phyloP scores from a whole-genome alignment of 2,888 invertebrate genomes.

The Sphecodes monilicornis region DNA sequence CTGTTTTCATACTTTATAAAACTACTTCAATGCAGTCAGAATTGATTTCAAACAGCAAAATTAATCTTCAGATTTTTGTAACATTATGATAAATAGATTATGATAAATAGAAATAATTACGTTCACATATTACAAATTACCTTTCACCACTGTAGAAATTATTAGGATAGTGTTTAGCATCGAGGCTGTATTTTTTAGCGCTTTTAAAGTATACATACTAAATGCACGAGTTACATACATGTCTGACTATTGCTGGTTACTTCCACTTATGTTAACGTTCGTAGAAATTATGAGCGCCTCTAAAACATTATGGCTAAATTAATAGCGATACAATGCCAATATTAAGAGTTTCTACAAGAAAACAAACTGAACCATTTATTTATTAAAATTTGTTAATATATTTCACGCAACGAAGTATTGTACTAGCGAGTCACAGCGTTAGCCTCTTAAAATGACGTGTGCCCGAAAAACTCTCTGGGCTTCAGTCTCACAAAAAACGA shows the following conservation, averaged over 20 bases:
- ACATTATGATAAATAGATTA: too few relatives aligned
- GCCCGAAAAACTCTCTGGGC: background rate
- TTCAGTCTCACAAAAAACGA: background rate
- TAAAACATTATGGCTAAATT: background rate
- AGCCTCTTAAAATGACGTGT: background rate
- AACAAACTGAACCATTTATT: background rate
- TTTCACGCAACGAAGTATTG: background rate
- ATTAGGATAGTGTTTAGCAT: background rate
- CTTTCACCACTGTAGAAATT: background rate
- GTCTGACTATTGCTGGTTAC: background rate
- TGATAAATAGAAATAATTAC: too few relatives aligned
- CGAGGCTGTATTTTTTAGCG: too few relatives aligned
- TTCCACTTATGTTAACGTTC: background rate
- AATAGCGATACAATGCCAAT: background rate
- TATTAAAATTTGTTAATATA: background rate
- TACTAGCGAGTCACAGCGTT: background rate
- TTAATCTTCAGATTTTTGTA: too few relatives aligned
- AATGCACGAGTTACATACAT: background rate
- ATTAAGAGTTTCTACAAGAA: background rate
- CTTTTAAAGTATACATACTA: too few relatives aligned
- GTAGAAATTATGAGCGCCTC: background rate
- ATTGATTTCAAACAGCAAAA: too few relatives aligned
- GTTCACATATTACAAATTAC: too few relatives aligned
- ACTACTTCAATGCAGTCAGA: too few relatives aligned
- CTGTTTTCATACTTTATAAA: too few relatives aligned